phyloP scores from a whole-genome alignment of 2,888 invertebrate species.

The Volucella bombylans region DNA sequence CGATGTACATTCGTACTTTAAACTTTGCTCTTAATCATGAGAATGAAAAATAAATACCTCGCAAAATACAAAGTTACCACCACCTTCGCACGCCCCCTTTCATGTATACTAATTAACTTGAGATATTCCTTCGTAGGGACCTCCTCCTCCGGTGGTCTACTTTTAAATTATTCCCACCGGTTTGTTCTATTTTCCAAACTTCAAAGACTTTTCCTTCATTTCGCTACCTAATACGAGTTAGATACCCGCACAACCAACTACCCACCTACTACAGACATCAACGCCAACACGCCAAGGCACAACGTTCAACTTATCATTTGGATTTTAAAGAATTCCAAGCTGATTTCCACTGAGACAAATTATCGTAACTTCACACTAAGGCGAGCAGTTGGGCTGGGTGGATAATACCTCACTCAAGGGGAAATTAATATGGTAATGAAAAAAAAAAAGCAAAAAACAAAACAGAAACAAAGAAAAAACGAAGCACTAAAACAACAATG shows the following conservation, averaged over 20 bases:
- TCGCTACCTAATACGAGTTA: constrained; percentile 32
- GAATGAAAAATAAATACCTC: too few species aligned
- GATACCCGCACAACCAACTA: neutral
- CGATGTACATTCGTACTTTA: too few species aligned
- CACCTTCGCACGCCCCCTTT: too few species aligned
- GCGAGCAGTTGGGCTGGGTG: constrained; percentile 12
- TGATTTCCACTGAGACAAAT: constrained; percentile 73
- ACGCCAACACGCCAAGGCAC: constrained; percentile 19
- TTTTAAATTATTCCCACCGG: constrained; percentile 40
- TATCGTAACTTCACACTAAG: constrained; percentile 64
- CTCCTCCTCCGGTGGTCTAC: constrained; percentile 5
- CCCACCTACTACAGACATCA: too few species aligned
- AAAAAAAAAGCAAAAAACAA: constrained; percentile 6
- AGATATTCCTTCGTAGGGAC: too few species aligned
- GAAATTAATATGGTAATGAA: constrained; percentile 66
- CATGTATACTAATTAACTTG: too few species aligned
- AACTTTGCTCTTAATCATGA: too few species aligned
- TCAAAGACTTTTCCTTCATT: constrained; percentile 43
- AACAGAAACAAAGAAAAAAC: neutral
- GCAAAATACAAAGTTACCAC: too few species aligned
- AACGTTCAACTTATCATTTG: constrained; percentile 55
- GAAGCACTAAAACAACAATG: constrained; percentile 45
- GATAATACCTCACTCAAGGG: constrained; percentile 61
- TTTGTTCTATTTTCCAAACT: constrained; percentile 10
- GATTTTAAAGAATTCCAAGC: constrained; percentile 58